Percentiles rank a stretch among this genome's conserved stretches.
Evolutionary conservation across 2,797 vertebrate genomes (phyloP).

Genomic region (Neosilurus mollespiculum): DNA sequence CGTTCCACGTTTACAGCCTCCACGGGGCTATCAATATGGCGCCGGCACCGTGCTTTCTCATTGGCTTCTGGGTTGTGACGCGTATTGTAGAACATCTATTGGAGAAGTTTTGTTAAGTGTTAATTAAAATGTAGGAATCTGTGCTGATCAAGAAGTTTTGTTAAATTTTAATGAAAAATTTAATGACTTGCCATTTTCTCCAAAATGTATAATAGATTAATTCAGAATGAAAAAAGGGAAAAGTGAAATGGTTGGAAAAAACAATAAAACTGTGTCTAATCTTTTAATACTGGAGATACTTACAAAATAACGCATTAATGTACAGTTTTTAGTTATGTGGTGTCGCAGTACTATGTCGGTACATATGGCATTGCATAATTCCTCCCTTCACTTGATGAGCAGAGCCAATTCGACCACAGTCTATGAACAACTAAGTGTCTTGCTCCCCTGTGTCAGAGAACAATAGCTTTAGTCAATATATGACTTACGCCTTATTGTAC

Average conservation of each 20-base stretch:
- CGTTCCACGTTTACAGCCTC: too few species aligned
- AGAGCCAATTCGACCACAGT: constrained; percentile 6
- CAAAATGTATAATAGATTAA: background rate
- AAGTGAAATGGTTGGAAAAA: background rate
- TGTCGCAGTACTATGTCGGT: background rate
- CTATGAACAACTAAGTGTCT: constrained; percentile 28
- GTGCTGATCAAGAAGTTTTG: background rate
- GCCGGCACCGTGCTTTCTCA: too few species aligned
- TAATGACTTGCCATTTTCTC: background rate
- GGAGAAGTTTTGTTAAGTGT: background rate
- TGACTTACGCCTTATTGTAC: constrained; percentile 25
- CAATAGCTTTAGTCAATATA: constrained; percentile 38
- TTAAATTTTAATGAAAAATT: background rate
- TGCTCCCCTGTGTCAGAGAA: constrained; percentile 29
- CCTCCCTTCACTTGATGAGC: background rate
- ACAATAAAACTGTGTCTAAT: background rate
- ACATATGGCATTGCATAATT: background rate
- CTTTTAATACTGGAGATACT: background rate
- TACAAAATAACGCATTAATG: background rate
- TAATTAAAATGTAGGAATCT: background rate
- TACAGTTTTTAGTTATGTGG: background rate
- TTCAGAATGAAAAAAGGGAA: background rate
- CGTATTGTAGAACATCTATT: too few species aligned
- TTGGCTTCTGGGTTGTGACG: too few species aligned
- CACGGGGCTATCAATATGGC: too few species aligned